Base-by-base conservation (phyloP, 2,888 invertebrate genomes). In the Scaeva pyrastri region DNA sequence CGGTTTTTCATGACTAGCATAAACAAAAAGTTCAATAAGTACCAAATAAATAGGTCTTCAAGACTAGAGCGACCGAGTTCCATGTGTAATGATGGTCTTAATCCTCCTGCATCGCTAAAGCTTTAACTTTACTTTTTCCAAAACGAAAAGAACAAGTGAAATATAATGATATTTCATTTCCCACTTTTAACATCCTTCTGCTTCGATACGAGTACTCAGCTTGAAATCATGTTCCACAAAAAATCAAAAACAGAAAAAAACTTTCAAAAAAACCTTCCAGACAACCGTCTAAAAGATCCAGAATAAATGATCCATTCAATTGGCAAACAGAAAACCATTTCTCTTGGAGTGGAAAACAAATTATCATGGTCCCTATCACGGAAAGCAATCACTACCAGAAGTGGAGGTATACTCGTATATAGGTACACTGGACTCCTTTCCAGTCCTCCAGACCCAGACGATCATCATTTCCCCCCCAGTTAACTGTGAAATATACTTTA, bases 221-320 rank as follows among this genome's bases (percentile, higher is more conserved):
- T 60, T 60, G 14, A 60, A 52, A 55, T 16, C 14, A 23, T 36
- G 7, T 52, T 43, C 2, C 62, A 50, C 23, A 71, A 41, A 41
- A 58, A 56, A 16, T 12, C 10, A 36, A 26, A 26, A 52, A 8
- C 11, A 3, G 11, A 16, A 36, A 36, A 31, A 39, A 19, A 4
- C 10, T 11, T 11, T 2, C n/a, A 26, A 64, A 45, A 45, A 45
- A 26, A 45, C n/a, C n/a, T 39, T 12, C 23, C 21, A 39, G 52
- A 52, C 52, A 50, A 31, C 68, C n/a, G 66, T 62, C 36, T 50
- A 23, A 39, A 71, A 43, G 39, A 64, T 68, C 31, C 36, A 58
- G 48, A 73, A 85, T 73, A 85, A 81, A 85, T 85, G 81, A 85
- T 85, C 84, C 76, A 68, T 50, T 85, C 85, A 85, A 73, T 73